phyloP scores from a whole-genome alignment of 2,888 invertebrate genomes.

The Philereme vetulata region DNA sequence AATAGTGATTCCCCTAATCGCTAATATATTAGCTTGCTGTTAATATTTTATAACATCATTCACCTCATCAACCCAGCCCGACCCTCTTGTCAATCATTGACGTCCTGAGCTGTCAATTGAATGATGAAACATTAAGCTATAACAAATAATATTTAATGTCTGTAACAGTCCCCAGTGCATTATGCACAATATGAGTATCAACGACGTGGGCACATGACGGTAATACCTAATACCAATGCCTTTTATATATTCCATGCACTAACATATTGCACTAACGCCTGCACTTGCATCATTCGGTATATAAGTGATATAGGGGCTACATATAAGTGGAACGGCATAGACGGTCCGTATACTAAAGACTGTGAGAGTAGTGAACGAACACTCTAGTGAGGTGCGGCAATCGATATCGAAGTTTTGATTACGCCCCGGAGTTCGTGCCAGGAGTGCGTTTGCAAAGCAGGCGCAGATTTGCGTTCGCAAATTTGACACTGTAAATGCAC shows the following conservation, averaged over 20 bases:
- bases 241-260: constrained; percentile 43
- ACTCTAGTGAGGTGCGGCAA: constrained; percentile 66
- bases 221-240: constrained; percentile 28
- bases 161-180: constrained; percentile 41
- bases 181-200: constrained; percentile 40
- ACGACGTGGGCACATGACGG: constrained; percentile 30
- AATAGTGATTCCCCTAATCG: constrained; percentile 12
- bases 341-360: constrained; percentile 61
- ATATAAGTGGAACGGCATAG: constrained; percentile 65
- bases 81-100: constrained; percentile 45
- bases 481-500: constrained; percentile 98
- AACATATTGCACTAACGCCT: constrained; percentile 42
- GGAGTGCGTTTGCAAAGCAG: constrained; percentile 97
- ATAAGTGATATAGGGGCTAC: constrained; percentile 44
- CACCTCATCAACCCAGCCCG: constrained; percentile 30
- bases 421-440: constrained; percentile 96
- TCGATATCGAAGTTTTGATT: constrained; percentile 68
- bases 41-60: constrained; percentile 29
- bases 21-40: constrained; percentile 11
- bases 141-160: constrained; percentile 47
- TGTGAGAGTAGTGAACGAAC: constrained; percentile 47
- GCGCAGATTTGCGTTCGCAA: constrained; percentile 79
- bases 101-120: constrained; percentile 51
- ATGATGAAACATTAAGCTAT: constrained; percentile 52
- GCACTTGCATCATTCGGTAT: constrained; percentile 32